Base-by-base conservation (phyloP, 23 tunicate genomes). In the Botrylloides violaceus region DNA sequence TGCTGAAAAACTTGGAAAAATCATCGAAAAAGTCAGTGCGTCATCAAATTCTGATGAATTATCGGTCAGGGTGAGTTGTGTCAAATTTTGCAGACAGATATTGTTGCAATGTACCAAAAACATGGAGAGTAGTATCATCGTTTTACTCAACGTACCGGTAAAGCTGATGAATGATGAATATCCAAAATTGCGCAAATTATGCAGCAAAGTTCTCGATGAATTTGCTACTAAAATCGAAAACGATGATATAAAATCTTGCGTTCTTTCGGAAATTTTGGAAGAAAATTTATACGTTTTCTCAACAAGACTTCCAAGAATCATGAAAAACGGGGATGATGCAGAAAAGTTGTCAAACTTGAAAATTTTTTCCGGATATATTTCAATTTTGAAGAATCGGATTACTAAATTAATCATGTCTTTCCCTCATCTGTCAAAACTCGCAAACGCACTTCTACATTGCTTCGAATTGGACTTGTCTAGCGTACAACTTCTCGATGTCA, bases 151-250 rank as follows among this genome's bases (percentile, higher is more conserved):
- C 53, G 74, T 81, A 3, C 79, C 86, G 2, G 35, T 84, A 32
- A 81, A 58, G 37, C 71, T 81, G 34, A 53, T 87, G 48, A 66
- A 81, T 81, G 95, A 81, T 56, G 73, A 71, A 24, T 38, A 36
- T 7, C 65, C 36, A 30, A 15, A 71, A 25, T 61, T 81, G 32
- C 22, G 26, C 20, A 24, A 55, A 33, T 26, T 7, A 76, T 47
- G 79, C 24, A 61, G 20, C 5, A 9, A 71, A 32, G 20, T 76
- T 3, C 39, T 81, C 3, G 61, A 81, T 31, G 7, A 64, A 3
- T 77, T 77, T 77, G 59, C 82, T 7, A 4, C 21, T 3, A 27
- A 4, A 7, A 7, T 59, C 0, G 27, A 70, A 43, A 33, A 61
- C 7, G 30, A 48, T 20, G 3, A 39, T 19, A 20, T 56, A 18